These are phyloP conservation scores for Arrhamphus sclerolepis DNA, from an alignment of 2,797 vertebrate genomes.

Conservation along the genomic window DNA sequence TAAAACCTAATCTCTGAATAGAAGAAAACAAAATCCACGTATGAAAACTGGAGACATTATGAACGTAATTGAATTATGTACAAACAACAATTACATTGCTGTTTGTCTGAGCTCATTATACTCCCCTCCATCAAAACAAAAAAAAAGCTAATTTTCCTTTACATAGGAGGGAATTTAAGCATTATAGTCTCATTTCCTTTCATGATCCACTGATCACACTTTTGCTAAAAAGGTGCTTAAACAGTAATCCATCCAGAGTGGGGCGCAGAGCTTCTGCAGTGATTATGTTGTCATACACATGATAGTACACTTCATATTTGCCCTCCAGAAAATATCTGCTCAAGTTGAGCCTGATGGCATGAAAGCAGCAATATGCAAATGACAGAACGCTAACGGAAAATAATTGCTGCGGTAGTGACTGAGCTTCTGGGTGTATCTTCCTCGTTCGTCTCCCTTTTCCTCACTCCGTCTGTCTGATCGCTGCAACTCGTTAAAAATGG, in stretches of 20 bases:
- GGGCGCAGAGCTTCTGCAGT: conserved; percentile 4
- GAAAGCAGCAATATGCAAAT: conserved; percentile 29
- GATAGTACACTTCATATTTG: conserved; percentile 23
- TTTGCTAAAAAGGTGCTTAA: conserved; percentile 6
- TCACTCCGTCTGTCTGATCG: conserved; percentile 33
- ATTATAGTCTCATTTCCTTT: too few relatives aligned
- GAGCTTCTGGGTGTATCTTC: conserved; percentile 50
- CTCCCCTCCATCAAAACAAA: too few relatives aligned
- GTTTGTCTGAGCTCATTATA: too few relatives aligned
- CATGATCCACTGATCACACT: too few relatives aligned
- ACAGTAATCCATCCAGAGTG: conserved; percentile 8
- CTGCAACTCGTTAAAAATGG: conserved; percentile 36
- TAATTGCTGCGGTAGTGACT: conserved; percentile 42
- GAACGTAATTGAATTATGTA: too few relatives aligned
- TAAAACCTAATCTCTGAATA: too few relatives aligned
- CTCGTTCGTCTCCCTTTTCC: conserved; percentile 48
- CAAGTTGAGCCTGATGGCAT: conserved; percentile 2
- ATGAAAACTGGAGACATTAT: too few relatives aligned
- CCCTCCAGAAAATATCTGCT: conserved; percentile 18
- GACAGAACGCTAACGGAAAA: conserved; percentile 32
- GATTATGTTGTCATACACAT: conserved; percentile 26
- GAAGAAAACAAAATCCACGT: too few relatives aligned
- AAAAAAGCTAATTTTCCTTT: too few relatives aligned
- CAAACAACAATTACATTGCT: too few relatives aligned
- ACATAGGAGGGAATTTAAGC: too few relatives aligned